Conservation (phyloP, 2,888 invertebrate genomes). For the Megamerina dolium region DNA sequence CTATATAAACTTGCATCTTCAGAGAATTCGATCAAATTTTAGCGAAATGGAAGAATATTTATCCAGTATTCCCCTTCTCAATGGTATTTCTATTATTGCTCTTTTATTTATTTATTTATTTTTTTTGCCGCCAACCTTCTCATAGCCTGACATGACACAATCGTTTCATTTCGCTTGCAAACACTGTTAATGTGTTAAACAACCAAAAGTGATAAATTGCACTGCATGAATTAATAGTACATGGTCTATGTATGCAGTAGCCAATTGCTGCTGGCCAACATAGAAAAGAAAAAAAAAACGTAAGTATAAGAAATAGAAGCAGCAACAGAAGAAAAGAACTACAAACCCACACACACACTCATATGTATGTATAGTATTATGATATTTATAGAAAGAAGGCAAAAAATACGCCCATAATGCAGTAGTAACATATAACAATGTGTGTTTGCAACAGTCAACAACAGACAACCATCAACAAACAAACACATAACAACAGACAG, state of each 20-base stretch:
- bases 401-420: constrained; percentile 28
- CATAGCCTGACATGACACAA: constrained; percentile 13
- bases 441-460: constrained; percentile 6
- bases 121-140: too few relatives aligned
- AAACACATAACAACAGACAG: constrained; percentile 12
- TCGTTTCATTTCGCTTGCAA: constrained; percentile 17
- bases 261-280: constrained; percentile 4
- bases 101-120: too few relatives aligned
- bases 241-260: too few relatives aligned
- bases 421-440: constrained; percentile 22
- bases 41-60: too few relatives aligned
- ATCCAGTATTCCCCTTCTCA: too few relatives aligned
- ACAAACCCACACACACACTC: constrained; percentile 1
- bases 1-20: too few relatives aligned
- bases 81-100: too few relatives aligned
- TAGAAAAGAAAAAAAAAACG: constrained; percentile 2
- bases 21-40: too few relatives aligned
- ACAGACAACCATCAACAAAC: constrained; percentile 8
- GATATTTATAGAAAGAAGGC: constrained; percentile 18
- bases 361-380: not conserved
- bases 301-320: constrained; percentile 1
- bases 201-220: constrained; percentile 46
- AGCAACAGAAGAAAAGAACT: constrained; percentile 5
- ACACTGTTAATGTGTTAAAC: constrained; percentile 32
- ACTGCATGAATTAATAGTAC: constrained; percentile 42